Evolutionary conservation across 1,140 invertebrate species (phyloP).

Genomic region (Rhyzopertha dominica): DNA sequence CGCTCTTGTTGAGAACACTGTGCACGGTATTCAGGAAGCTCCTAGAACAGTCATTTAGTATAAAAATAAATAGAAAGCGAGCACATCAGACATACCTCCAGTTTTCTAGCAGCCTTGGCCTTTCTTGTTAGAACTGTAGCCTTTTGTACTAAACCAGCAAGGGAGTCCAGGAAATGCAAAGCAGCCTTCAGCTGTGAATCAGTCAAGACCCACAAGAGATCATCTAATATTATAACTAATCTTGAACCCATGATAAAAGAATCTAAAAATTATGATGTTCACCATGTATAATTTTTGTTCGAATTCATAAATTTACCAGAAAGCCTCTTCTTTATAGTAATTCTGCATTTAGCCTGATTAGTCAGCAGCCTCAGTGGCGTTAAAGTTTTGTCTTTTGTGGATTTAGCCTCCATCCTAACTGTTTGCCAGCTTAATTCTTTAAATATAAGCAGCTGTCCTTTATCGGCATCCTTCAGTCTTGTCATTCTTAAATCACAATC

Average conservation of each 20-base stretch:
- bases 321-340: constrained; percentile 93
- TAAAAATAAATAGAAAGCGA: constrained; percentile 4
- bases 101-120: constrained; percentile 82
- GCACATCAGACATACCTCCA: constrained; percentile 58
- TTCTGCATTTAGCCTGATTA: constrained; percentile 90
- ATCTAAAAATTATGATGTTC: constrained; percentile 57
- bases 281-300: not conserved
- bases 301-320: constrained; percentile 55
- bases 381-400: constrained; percentile 70
- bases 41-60: constrained; percentile 45
- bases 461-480: constrained; percentile 81
- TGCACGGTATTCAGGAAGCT: constrained; percentile 74
- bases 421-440: constrained; percentile 98
- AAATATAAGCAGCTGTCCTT: constrained; percentile 90
- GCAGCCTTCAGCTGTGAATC: constrained; percentile 95
- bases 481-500: constrained; percentile 79
- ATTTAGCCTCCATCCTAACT: constrained; percentile 87
- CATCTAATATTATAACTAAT: constrained; percentile 89
- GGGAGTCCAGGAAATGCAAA: constrained; percentile 86
- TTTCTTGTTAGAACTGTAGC: constrained; percentile 78
- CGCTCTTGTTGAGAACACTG: constrained; percentile 63
- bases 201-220: constrained; percentile 96
- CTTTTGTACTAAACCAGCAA: constrained; percentile 78
- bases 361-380: constrained; percentile 90
- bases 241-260: constrained; percentile 90